Evolutionary conservation across 2,113 vertebrate genomes (phyloP), one percentile per base, ranked within the genome.

Genomic region (Fukomys damarensis): DNA sequence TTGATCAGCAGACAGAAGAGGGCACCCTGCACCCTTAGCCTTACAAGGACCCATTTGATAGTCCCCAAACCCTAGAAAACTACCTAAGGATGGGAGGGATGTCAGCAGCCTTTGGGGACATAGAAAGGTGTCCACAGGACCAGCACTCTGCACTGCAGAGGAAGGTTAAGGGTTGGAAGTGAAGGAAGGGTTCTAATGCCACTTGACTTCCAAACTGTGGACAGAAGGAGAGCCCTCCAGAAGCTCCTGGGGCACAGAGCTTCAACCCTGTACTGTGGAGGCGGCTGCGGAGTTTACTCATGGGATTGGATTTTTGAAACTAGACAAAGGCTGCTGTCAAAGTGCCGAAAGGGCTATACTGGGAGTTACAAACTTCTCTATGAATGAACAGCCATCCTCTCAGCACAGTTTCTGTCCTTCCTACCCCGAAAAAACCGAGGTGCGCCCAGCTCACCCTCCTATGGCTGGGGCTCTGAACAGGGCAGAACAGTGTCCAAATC

Each of bases 351-450:
- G 88, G 88, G 49, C 77, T 82, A 32, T 61, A 43, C 26, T 76
- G 46, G 46, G 82, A 95, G 72, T 84, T 89, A 43, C 86, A 95
- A 98, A 98, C 96, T 98, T 97, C 92, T 41, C 89, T 26, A 58
- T 5, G 61, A 93, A 91, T 49, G 81, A 81, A 68, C 41, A 76
- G 28, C 63, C 82, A 52, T 20, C 61, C 35, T 84, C 74, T 79
- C 3, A n/a, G 70, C 56, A 19, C 56, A 2, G 4, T 35, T 89
- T 89, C 76, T 85, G 30, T 70, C 17, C 66, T 59, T 26, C 59
- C 46, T 30, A 32, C 22, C 49, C 24, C 1, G 20, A 28, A 92
- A 92, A 72, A 89, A 49, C 19, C 20, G 35, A 38, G 63, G 59
- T 30, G 85, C 58, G 35, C 10, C n/a, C 35, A n/a, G 59, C 76